Percentiles rank a stretch among this genome's conserved stretches.
Conservation (phyloP, 35 echinoderm and acorn worm genomes). For the Hemicentrotus pulcherrimus region DNA sequence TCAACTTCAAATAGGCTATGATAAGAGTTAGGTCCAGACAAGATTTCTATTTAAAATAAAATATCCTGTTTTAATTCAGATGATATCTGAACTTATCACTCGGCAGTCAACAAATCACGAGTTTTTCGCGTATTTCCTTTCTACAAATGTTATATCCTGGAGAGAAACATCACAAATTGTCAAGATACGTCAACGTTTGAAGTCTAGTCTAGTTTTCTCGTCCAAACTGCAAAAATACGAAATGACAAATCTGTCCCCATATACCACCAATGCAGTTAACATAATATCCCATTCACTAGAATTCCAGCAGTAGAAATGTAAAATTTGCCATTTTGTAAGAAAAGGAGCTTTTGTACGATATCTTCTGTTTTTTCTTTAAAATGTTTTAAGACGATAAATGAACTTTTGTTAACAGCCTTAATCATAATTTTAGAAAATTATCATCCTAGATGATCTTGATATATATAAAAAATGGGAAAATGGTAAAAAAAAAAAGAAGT, state of each 20-base stretch:
- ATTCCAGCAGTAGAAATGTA: too few relatives aligned
- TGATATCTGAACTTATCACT: background rate
- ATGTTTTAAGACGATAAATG: too few relatives aligned
- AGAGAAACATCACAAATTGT: background rate
- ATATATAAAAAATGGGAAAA: background rate
- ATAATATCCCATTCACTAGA: too few relatives aligned
- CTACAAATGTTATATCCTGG: slow-evolving; percentile 1
- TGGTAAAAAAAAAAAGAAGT: background rate
- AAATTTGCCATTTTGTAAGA: too few relatives aligned
- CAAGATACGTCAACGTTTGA: background rate
- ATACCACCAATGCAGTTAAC: too few relatives aligned
- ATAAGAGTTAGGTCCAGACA: background rate
- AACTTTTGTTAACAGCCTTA: too few relatives aligned
- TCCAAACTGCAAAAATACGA: background rate
- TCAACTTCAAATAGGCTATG: too few relatives aligned
- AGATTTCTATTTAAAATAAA: background rate
- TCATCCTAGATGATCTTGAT: too few relatives aligned
- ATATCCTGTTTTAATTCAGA: background rate
- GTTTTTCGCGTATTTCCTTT: background rate
- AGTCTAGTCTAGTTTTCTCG: background rate
- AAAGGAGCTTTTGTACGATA: too few relatives aligned
- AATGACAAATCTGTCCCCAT: too few relatives aligned
- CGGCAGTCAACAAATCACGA: background rate
- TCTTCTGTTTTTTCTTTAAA: too few relatives aligned
- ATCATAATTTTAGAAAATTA: too few relatives aligned